A percentile compares a stretch with the other conserved stretches of the same genome.
Conservation (phyloP, 2,797 vertebrate genomes). For the Dallia pectoralis region DNA sequence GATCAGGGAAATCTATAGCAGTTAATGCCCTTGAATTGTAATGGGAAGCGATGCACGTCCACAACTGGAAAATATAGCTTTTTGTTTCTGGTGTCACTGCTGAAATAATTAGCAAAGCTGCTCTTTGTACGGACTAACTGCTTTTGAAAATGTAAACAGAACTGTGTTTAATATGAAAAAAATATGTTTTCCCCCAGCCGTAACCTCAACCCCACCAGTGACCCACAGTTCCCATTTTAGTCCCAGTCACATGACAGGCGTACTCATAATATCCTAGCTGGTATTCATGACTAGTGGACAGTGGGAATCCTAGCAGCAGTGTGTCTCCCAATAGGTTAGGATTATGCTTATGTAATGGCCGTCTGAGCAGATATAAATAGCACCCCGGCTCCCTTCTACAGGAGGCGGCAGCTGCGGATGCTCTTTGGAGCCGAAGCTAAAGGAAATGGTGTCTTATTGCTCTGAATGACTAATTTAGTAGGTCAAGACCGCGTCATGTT, state of each 20-base stretch:
- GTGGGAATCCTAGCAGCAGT: conserved; percentile 35
- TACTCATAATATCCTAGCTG: conserved; percentile 22
- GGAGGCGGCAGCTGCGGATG: conserved; percentile 45
- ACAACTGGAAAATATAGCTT: background rate
- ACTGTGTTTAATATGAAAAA: background rate
- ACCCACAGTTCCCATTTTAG: conserved; percentile 34
- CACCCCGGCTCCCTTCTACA: conserved; percentile 31
- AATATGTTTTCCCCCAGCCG: conserved; percentile 11
- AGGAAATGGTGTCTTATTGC: conserved; percentile 19
- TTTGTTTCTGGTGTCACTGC: background rate
- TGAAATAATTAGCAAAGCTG: background rate
- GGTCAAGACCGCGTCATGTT: background rate
- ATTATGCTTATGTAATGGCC: conserved; percentile 74
- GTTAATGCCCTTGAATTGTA: background rate
- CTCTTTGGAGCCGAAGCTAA: conserved; percentile 19
- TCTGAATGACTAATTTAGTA: conserved; percentile 1
- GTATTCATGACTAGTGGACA: conserved; percentile 28
- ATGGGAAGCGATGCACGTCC: background rate
- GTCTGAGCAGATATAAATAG: conserved; percentile 69
- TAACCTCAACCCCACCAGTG: background rate
- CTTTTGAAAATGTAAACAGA: background rate
- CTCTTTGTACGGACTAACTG: background rate
- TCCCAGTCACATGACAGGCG: conserved; percentile 11
- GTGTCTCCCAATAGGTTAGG: conserved; percentile 53
- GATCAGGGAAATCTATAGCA: background rate